Percentiles rank a stretch among this genome's conserved stretches.
These are phyloP conservation scores for Lutjanus erythropterus DNA, from an alignment of 2,113 vertebrate genomes.

Conservation along the genomic window DNA sequence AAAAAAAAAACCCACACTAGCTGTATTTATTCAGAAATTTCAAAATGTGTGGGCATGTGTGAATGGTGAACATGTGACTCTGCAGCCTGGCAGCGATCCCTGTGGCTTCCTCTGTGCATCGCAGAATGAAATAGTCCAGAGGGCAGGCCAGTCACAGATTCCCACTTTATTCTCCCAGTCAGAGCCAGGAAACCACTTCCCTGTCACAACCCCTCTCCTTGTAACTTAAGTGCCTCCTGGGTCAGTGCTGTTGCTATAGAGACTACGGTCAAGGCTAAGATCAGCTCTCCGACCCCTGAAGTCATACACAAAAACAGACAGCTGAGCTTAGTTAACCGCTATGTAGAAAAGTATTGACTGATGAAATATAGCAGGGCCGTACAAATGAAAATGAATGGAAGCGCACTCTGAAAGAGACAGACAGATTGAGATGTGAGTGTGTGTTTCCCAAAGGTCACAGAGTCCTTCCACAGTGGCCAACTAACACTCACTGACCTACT, in stretches of 20 bases:
- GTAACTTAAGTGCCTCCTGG: constrained; percentile 58
- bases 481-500: constrained; percentile 50
- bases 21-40: constrained; percentile 47
- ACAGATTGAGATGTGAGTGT: neutral
- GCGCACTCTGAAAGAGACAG: neutral
- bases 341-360: neutral
- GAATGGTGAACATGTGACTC: constrained; percentile 67
- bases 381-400: neutral
- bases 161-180: constrained; percentile 50
- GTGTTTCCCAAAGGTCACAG: constrained; percentile 11
- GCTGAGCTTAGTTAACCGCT: constrained; percentile 14
- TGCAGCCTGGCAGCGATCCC: constrained; percentile 48
- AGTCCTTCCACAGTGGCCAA: constrained; percentile 23
- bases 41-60: constrained; percentile 46
- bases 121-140: constrained; percentile 69
- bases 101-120: constrained; percentile 36
- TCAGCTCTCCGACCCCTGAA: constrained; percentile 7
- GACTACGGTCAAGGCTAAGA: constrained; percentile 46
- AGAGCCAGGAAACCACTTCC: constrained; percentile 66
- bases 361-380: neutral
- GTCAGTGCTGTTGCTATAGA: constrained; percentile 69
- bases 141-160: constrained; percentile 46
- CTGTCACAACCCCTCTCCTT: constrained; percentile 46
- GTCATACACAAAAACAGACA: constrained; percentile 36
- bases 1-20: constrained; percentile 15